These are phyloP conservation scores for Mesitornis unicolor DNA, from an alignment of 2,113 vertebrate species.

Conservation along the genomic window DNA sequence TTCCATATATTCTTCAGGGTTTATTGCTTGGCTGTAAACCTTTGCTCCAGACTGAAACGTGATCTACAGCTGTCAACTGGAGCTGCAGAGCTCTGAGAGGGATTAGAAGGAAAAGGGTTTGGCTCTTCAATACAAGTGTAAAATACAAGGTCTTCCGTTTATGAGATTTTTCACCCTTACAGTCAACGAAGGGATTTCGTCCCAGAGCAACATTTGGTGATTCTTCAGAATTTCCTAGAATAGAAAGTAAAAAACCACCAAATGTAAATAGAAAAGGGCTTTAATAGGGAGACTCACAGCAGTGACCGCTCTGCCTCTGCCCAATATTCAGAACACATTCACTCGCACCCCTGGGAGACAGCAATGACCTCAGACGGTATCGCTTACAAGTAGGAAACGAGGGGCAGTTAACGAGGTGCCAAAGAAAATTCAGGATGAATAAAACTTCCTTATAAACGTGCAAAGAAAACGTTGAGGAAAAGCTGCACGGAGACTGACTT, in stretches of 20 bases:
- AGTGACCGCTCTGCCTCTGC: background rate
- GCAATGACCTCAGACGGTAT: background rate
- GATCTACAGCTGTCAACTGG: background rate
- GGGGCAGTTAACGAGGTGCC: background rate
- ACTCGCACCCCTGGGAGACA: background rate
- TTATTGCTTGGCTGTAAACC: background rate
- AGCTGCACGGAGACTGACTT: too few species aligned
- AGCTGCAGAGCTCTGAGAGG: background rate
- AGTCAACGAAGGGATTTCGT: background rate
- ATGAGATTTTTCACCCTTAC: background rate
- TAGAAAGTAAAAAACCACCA: background rate
- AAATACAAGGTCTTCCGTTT: background rate
- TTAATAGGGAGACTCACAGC: background rate
- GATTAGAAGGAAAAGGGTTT: background rate
- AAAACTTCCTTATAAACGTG: too few species aligned
- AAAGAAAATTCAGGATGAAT: too few species aligned
- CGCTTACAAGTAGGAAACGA: background rate
- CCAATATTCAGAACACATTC: background rate
- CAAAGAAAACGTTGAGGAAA: too few species aligned
- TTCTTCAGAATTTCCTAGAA: background rate
- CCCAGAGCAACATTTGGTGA: background rate
- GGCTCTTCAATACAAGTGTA: background rate
- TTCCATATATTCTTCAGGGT: background rate
- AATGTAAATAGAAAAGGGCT: background rate
- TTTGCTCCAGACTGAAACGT: conserved; percentile 10